phyloP scores from a whole-genome alignment of 2,113 vertebrate genomes.

The Pseudorectes ferrugineus region DNA sequence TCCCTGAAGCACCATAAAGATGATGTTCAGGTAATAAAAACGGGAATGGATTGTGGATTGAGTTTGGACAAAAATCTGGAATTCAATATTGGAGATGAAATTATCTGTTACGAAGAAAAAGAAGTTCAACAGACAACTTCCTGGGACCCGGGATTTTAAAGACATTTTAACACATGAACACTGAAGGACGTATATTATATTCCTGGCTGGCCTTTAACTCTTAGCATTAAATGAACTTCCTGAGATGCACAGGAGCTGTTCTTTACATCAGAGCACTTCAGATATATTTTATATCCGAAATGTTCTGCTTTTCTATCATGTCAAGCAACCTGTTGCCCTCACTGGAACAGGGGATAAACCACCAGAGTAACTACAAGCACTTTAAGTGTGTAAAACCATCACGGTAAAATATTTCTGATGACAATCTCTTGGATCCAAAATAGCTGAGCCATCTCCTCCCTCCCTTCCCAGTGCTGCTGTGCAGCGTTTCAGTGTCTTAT shows the following conservation, averaged over 20 bases:
- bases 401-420: rapidly evolving
- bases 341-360: not conserved
- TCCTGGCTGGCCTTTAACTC: not conserved
- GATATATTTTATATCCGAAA: not conserved
- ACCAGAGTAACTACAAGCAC: not conserved
- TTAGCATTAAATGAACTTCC: not conserved
- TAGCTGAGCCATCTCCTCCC: not conserved
- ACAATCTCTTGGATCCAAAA: rapidly evolving
- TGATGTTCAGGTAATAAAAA: constrained; percentile 80
- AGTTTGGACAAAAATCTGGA: constrained; percentile 74
- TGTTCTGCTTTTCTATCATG: not conserved
- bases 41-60: constrained; percentile 91
- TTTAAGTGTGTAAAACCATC: not conserved
- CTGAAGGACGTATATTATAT: not conserved
- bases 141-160: constrained; percentile 93
- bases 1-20: constrained; percentile 91
- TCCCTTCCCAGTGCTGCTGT: not conserved
- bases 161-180: not conserved
- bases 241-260: not conserved
- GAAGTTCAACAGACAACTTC: constrained; percentile 72
- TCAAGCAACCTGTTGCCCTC: not conserved
- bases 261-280: not conserved
- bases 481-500: rapidly evolving
- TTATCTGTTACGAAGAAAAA: constrained; percentile 84
- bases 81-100: constrained; percentile 79